Conservation (phyloP, 2,113 vertebrate genomes). For the Pseudonaja textilis region DNA sequence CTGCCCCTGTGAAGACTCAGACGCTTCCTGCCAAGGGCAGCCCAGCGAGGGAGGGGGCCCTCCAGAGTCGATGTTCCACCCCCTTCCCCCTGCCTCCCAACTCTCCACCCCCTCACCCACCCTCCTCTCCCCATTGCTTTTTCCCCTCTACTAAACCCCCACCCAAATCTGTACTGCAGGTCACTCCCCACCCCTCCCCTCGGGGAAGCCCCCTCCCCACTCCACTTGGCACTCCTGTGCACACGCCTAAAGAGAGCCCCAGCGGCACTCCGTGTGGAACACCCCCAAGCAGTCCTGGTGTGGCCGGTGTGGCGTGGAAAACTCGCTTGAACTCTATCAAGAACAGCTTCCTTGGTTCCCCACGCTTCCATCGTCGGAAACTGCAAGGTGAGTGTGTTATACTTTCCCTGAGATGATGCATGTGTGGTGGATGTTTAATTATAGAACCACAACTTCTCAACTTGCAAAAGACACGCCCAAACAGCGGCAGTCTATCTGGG, state of each 20-base stretch:
- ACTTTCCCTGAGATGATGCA: neutral
- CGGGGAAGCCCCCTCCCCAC: conserved; percentile 74
- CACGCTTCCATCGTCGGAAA: conserved; percentile 90
- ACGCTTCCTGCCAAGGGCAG: conserved; percentile 84
- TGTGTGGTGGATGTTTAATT: neutral
- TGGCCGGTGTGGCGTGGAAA: conserved; percentile 86
- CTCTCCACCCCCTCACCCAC: conserved; percentile 81
- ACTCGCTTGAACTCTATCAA: conserved; percentile 91
- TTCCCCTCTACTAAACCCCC: conserved; percentile 72
- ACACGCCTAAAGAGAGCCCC: conserved; percentile 79
- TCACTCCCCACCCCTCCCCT: conserved; percentile 85
- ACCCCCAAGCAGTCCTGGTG: conserved; percentile 86
- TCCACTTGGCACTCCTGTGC: conserved; percentile 83
- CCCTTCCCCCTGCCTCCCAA: conserved; percentile 77
- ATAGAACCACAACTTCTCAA: neutral
- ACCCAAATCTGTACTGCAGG: conserved; percentile 76
- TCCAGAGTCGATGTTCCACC: conserved; percentile 82
- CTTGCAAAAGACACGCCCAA: neutral
- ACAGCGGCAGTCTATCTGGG: neutral
- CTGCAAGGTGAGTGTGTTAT: conserved; percentile 78
- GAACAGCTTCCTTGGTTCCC: conserved; percentile 90
- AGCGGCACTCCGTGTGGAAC: conserved; percentile 79
- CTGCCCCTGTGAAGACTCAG: conserved; percentile 85
- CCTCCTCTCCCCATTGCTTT: conserved; percentile 75
- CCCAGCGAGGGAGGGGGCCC: conserved; percentile 67